Base-by-base conservation (phyloP, 2,888 invertebrate genomes). In the Torymus auratus region DNA sequence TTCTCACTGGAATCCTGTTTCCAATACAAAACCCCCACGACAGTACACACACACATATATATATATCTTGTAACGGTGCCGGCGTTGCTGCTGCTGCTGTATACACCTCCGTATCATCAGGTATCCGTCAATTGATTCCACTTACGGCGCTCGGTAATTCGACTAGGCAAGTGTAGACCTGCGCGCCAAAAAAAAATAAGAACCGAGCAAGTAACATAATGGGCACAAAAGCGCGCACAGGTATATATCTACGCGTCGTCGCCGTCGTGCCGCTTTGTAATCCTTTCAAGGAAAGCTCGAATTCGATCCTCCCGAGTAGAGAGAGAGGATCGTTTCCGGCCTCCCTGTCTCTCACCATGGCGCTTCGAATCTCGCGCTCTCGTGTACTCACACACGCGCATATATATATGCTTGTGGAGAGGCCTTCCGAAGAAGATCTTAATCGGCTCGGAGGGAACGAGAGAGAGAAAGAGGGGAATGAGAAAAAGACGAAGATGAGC, bases 361-460 rank as follows among this genome's bases (percentile, higher is more conserved):
- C 62, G 68, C 73, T 67, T 13, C 17, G 10, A 50, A 55, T 41
- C 41, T 41, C 41, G 41, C 41, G 41, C 64, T 65, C 14, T 1
- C 41, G 0, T 17, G 10, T 56, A 23, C n/a, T n/a, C 1, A 56
- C 56, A 23, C 50, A 60, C 55, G 11, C 15, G 28, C 41, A 14
- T 5, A 23, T 53, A 14, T 14, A 23, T n/a, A 4, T 14, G 17
- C 62, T 52, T 58, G 67, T 74, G 73, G 65, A 67, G 72, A 84
- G 23, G n/a, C 12, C 55, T 71, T 64, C 41, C 41, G 52, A 64
- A 58, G 68, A 61, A 77, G 83, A 85, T 86, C 85, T 85, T 84
- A 85, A 86, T 87, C 85, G 84, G 82, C 82, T 80, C 78, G 83
- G 70, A 23, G 15, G 50, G 55, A 62, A 17, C 52, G 55, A 67